Percentiles rank a stretch among this genome's conserved stretches.
These are phyloP conservation scores for Dioctria linearis DNA, from an alignment of 2,888 invertebrate genomes.

Conservation along the genomic window DNA sequence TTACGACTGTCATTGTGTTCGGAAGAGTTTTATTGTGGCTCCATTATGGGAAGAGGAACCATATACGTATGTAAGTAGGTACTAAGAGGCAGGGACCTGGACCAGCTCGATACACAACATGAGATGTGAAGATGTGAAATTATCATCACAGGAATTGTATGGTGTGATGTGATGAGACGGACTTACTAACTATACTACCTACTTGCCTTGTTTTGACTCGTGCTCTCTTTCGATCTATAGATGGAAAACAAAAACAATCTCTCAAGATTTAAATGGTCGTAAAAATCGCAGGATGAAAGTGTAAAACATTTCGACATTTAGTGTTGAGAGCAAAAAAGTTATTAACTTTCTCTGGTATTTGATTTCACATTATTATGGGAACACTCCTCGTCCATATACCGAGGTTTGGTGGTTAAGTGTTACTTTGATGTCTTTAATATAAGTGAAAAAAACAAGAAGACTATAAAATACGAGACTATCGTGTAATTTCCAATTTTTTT, in stretches of 20 bases:
- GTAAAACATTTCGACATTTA: conserved; percentile 31
- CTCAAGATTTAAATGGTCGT: conserved; percentile 30
- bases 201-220: background rate
- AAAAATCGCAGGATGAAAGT: conserved; percentile 33
- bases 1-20: conserved; percentile 57
- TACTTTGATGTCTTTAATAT: too few relatives aligned
- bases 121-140: too few relatives aligned
- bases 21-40: conserved; percentile 53
- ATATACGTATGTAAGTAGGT: background rate
- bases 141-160: too few relatives aligned
- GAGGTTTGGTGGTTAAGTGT: too few relatives aligned
- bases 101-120: too few relatives aligned
- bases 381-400: too few relatives aligned
- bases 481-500: too few relatives aligned
- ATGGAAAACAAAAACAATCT: background rate
- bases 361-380: too few relatives aligned
- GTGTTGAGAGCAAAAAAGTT: conserved; percentile 26
- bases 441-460: too few relatives aligned
- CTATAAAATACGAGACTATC: too few relatives aligned
- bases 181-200: too few relatives aligned
- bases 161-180: too few relatives aligned
- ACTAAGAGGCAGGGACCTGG: background rate
- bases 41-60: conserved; percentile 17
- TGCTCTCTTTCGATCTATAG: background rate
- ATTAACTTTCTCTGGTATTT: conserved; percentile 27